Evolutionary conservation across 2,797 vertebrate species (phyloP).

Genomic region (Epinephelus coioides): DNA sequence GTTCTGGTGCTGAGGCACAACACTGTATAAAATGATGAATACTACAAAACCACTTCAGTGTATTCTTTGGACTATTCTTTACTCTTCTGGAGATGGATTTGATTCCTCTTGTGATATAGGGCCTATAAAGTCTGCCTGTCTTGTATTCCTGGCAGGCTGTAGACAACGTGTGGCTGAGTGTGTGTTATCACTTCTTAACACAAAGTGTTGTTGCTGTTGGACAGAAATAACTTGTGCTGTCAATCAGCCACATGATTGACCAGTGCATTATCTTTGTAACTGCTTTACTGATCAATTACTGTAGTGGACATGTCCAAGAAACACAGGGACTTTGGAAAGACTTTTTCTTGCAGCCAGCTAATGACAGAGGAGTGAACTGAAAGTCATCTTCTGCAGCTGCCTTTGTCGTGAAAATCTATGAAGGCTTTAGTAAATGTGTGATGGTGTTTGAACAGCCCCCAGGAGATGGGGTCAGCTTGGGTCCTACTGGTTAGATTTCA

Average conservation of each 20-base stretch:
- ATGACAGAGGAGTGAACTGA: conserved; percentile 14
- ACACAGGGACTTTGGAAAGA: conserved; percentile 1
- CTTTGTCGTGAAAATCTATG: conserved; percentile 6
- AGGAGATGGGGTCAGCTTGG: not conserved
- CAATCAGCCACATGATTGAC: conserved; percentile 66
- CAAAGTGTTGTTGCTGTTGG: conserved; percentile 62
- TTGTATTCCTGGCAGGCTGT: conserved; percentile 6
- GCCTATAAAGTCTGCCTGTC: conserved; percentile 1
- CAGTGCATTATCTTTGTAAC: conserved; percentile 48
- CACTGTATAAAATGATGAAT: not conserved
- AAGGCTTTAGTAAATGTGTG: not conserved
- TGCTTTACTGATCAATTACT: conserved; percentile 27
- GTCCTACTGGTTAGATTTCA: conserved; percentile 8
- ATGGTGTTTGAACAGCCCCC: not conserved
- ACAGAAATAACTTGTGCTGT: conserved; percentile 69
- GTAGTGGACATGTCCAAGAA: conserved; percentile 41
- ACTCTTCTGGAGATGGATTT: not conserved
- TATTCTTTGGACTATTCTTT: not conserved
- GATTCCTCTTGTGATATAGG: conserved; percentile 3
- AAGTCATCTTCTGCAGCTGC: conserved; percentile 11
- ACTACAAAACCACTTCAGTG: not conserved
- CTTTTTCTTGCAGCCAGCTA: conserved; percentile 16
- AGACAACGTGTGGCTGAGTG: conserved; percentile 43
- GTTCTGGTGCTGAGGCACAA: no score
- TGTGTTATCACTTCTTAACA: conserved; percentile 65